Evolutionary conservation across 2,797 vertebrate species (phyloP), one percentile per base, ranked within the genome.

Genomic region (Scleropages formosus): DNA sequence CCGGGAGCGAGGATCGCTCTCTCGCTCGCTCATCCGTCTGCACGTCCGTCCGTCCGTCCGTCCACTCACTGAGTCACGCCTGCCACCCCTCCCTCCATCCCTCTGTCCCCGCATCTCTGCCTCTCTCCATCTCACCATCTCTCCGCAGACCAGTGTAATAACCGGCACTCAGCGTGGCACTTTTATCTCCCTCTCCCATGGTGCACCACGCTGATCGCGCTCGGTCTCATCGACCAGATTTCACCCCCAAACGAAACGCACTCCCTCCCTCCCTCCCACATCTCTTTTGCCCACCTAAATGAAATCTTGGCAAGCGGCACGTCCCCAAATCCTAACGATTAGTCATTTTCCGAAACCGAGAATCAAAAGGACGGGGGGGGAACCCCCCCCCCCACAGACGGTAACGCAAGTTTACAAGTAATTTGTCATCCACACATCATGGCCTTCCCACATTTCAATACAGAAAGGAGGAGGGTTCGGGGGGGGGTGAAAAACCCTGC

Each of bases 341-440:
- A 85, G 82, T 88, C 82, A 84, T 78, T 73, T 44, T 46, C 58
- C 78, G 80, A 82, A 84, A 79, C 61, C 63, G 73, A 72, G 3
- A 83, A 84, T 85, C 78, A 77, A 84, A 79, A 72, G 76, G 83
- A 82, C 83, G 75, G 78, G 77, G 73, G 69, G 76, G 80, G 79
- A 80, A 77, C 68, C 79, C 77, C 68, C 73, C 75, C 79, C 81
- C 56, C 59, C 79, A 76, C 78, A 84, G 85, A 87, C 60, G 71
- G 78, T 88, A 88, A 90, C 85, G 82, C 83, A 85, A 85, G 78
- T 87, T 87, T 88, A 85, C 82, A 86, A 87, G 85, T 87, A 84
- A 88, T 88, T 88, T 89, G 82, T 86, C 85, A 87, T 74, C 75
- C 61, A 62, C 44, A 66, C 79, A 83, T 80, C 71, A 78, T 46